Conservation (phyloP, 2,113 vertebrate genomes). For the Asarcornis scutulata region DNA sequence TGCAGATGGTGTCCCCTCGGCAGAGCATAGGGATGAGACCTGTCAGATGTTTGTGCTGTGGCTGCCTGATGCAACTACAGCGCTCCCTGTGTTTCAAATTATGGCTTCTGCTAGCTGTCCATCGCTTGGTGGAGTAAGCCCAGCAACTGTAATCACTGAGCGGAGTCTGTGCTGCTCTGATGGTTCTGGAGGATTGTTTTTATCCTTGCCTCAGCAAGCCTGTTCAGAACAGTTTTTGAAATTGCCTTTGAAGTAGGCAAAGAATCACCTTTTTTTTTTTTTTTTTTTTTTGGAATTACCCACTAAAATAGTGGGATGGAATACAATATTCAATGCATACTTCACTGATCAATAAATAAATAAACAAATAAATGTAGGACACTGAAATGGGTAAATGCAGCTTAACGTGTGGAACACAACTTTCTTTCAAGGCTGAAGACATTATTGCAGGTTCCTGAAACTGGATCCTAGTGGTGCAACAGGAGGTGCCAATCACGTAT, state of each 20-base stretch:
- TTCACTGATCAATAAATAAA: neutral
- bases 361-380: neutral
- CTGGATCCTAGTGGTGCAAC: neutral
- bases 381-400: neutral
- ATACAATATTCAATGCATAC: neutral
- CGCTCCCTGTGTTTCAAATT: neutral
- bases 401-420: neutral
- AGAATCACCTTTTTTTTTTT: neutral
- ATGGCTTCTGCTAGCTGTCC: neutral
- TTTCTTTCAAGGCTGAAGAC: neutral
- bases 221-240: neutral
- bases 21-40: neutral
- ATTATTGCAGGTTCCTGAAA: neutral
- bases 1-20: neutral
- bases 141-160: fast-evolving
- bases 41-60: neutral
- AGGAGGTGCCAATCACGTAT: neutral
- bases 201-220: neutral
- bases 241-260: neutral
- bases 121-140: neutral
- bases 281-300: neutral
- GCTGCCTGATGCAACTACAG: neutral
- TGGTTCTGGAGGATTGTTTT: neutral
- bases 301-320: neutral
- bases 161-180: neutral